These are phyloP conservation scores for Venustoraphidia nigricollis DNA, from an alignment of 2,888 invertebrate species.

Conservation along the genomic window DNA sequence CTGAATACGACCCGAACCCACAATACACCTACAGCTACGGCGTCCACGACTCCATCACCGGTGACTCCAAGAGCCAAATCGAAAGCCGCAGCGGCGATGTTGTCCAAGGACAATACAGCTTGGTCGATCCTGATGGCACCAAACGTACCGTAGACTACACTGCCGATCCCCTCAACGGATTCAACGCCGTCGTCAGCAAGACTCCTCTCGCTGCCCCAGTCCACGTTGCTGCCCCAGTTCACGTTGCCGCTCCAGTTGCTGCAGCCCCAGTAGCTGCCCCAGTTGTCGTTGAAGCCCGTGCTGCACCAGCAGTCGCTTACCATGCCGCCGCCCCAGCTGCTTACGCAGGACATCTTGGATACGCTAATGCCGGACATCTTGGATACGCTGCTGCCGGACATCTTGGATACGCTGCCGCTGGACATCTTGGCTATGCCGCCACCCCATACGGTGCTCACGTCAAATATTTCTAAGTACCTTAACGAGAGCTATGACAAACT, in stretches of 20 bases:
- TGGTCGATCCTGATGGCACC: slow-evolving; percentile 32
- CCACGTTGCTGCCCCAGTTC: slow-evolving; percentile 13
- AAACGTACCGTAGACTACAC: slow-evolving; percentile 31
- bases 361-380: no score
- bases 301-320: slow-evolving; percentile 20
- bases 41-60: slow-evolving; percentile 30
- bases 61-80: slow-evolving; percentile 31
- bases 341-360: slow-evolving; percentile 1
- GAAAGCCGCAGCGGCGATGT: slow-evolving; percentile 31
- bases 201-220: slow-evolving; percentile 9
- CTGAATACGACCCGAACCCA: slow-evolving; percentile 28
- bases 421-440: not conserved
- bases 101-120: slow-evolving; percentile 30
- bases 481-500: no score
- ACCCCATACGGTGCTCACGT: not conserved
- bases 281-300: slow-evolving; percentile 20
- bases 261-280: slow-evolving; percentile 19
- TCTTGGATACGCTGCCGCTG: slow-evolving; percentile 4
- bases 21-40: slow-evolving; percentile 32
- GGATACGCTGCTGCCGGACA: slow-evolving; percentile 7
- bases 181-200: slow-evolving; percentile 31
- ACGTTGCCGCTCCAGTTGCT: slow-evolving; percentile 20
- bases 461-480: no score
- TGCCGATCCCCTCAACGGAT: slow-evolving; percentile 32
- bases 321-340: slow-evolving; percentile 24